A percentile compares a stretch with the other conserved stretches of the same genome.
These are phyloP conservation scores for Triops cancriformis DNA, from an alignment of 1,140 invertebrate genomes.

Conservation along the genomic window DNA sequence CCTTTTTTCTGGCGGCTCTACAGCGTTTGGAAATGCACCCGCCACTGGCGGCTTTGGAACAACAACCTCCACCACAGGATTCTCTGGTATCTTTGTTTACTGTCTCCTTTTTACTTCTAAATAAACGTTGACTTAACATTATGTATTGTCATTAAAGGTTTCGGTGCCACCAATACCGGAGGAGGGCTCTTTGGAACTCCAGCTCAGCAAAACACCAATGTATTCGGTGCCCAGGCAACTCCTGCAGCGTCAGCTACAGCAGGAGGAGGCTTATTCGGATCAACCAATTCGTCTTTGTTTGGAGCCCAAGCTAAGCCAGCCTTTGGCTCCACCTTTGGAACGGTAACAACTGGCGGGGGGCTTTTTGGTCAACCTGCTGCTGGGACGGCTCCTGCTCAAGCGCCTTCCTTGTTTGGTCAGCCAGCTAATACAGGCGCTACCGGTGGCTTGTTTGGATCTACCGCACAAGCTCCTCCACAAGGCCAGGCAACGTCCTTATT, in stretches of 20 bases:
- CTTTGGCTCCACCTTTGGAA: constrained; percentile 43
- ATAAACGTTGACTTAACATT: constrained; percentile 33
- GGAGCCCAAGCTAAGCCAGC: constrained; percentile 50
- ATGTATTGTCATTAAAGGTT: constrained; percentile 26
- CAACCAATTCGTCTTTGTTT: constrained; percentile 47
- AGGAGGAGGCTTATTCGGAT: constrained; percentile 43
- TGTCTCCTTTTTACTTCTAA: constrained; percentile 34
- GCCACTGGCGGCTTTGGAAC: constrained; percentile 30
- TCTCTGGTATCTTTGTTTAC: constrained; percentile 31
- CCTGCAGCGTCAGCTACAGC: constrained; percentile 12
- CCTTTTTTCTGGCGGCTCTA: constrained; percentile 27
- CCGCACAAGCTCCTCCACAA: constrained; percentile 15
- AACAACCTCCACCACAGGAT: constrained; percentile 27
- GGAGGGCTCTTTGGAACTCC: constrained; percentile 44
- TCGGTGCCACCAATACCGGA: constrained; percentile 34
- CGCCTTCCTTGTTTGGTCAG: constrained; percentile 52
- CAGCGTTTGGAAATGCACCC: constrained; percentile 25
- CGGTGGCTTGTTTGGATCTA: constrained; percentile 33
- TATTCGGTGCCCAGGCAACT: constrained; percentile 15
- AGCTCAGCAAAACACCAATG: constrained; percentile 36
- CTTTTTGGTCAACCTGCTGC: constrained; percentile 46
- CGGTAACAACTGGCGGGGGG: constrained; percentile 40
- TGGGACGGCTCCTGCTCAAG: constrained; percentile 38
- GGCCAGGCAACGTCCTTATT: constrained; percentile 28
- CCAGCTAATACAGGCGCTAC: constrained; percentile 42